Evolutionary conservation across 2,888 invertebrate species (phyloP).

Genomic region (Polyommatus iphigenia): DNA sequence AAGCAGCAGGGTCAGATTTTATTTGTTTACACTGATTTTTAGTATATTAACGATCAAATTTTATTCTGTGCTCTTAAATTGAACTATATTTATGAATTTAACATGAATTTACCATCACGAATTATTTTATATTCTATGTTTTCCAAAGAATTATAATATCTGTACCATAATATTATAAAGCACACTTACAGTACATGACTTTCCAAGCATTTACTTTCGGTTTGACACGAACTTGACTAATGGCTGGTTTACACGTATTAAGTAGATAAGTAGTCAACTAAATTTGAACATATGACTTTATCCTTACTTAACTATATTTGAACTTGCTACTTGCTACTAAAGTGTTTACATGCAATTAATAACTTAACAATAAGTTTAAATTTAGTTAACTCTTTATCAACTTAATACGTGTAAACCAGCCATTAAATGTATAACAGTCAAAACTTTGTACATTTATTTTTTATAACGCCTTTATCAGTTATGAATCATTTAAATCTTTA

Average conservation of each 20-base stretch:
- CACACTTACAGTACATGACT: neutral
- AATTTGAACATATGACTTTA: no score
- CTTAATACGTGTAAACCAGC: no score
- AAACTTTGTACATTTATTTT: neutral
- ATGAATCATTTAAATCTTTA: neutral
- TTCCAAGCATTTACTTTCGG: neutral
- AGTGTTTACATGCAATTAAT: no score
- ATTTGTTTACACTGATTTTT: constrained; percentile 10
- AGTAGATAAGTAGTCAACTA: no score
- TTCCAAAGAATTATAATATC: neutral
- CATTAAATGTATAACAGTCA: neutral
- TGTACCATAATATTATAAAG: neutral
- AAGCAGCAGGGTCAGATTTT: neutral
- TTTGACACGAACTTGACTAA: neutral
- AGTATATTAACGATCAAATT: neutral
- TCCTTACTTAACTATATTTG: no score
- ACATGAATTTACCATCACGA: neutral
- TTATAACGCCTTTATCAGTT: neutral
- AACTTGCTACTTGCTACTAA: no score
- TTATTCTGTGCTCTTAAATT: neutral
- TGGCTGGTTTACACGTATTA: no score
- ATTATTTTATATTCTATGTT: neutral
- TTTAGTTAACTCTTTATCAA: no score
- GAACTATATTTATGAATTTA: neutral
- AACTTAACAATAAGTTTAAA: no score